phyloP scores from a whole-genome alignment of 2,113 vertebrate species.

The Macaca fascicularis region DNA sequence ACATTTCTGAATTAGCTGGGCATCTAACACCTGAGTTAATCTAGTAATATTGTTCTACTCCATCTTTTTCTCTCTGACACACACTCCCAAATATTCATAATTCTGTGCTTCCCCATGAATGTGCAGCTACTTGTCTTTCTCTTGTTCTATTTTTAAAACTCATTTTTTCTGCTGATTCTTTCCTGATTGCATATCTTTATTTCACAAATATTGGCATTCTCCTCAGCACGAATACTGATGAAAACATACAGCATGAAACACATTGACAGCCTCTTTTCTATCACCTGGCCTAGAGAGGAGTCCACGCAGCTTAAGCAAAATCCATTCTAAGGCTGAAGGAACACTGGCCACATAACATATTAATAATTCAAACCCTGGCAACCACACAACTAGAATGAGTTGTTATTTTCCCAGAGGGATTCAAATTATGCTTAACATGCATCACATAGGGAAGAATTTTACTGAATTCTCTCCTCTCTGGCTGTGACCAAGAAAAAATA shows the following conservation, averaged over 20 bases:
- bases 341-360: conserved; percentile 44
- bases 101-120: background rate
- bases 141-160: background rate
- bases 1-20: background rate
- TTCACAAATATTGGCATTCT: conserved; percentile 41
- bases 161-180: background rate
- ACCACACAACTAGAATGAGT: conserved; percentile 7
- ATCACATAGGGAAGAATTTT: conserved; percentile 39
- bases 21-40: background rate
- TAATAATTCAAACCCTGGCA: conserved; percentile 57
- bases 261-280: conserved; percentile 52
- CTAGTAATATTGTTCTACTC: background rate
- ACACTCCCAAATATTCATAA: background rate
- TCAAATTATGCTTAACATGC: conserved; percentile 52
- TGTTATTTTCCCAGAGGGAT: conserved; percentile 48
- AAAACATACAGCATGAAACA: conserved; percentile 59
- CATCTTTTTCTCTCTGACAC: background rate
- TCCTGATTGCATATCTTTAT: conserved; percentile 17
- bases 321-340: conserved; percentile 56
- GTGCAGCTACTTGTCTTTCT: background rate
- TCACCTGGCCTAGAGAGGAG: conserved; percentile 46
- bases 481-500: conserved; percentile 64
- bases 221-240: conserved; percentile 24
- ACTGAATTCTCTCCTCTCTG: conserved; percentile 62
- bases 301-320: conserved; percentile 66